Evolutionary conservation across 2,888 invertebrate genomes (phyloP), one percentile per base, ranked within the genome.

Genomic region (Lepidonotus clava): DNA sequence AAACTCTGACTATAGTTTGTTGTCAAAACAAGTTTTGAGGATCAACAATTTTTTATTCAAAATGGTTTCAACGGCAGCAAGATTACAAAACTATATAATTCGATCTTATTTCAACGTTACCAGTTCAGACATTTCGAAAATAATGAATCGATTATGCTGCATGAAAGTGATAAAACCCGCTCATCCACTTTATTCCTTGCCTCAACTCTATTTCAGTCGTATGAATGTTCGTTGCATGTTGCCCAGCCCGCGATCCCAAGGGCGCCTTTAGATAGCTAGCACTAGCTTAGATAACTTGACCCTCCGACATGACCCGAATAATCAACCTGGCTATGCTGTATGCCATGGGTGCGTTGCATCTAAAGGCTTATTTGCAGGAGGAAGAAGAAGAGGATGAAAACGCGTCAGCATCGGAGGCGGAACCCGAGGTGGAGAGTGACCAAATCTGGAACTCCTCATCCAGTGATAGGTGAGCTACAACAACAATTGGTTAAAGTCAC

Each of bases 371-470:
- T 67, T 41, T 83, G n/a, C 83, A 76, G 86, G 86, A 66, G 76
- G 83, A 86, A 34, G 84, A 67, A 40, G 77, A 85, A 21, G 84
- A 84, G 51, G 87, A 53, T 8, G 40, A 36, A 11, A 86, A 56
- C 6, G 80, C 32, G 1, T 51, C 51, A 1, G 80, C 14, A 8
- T 34, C 56, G 2, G 83, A 83, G 56, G 28, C 46, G 24, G 77
- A 86, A 28, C 86, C 85, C 11, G 86, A 86, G 83, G 86, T 84
- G n/a, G 85, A 85, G 80, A 84, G 40, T 46, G 86, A 71, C 41
- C 71, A 40, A 6, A 71, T 61, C 32, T 80, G 80, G 83, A 76
- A 86, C 40, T 80, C 66, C 32, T 83, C 87, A 1, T 86, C 83
- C 71, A 80, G 46, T n/a, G 80, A 80, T 28, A 80, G 80, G 80